Percentiles rank a stretch among this genome's conserved stretches.
Evolutionary conservation across 2,797 vertebrate genomes (phyloP).

Genomic region (Leucoraja ocellata): DNA sequence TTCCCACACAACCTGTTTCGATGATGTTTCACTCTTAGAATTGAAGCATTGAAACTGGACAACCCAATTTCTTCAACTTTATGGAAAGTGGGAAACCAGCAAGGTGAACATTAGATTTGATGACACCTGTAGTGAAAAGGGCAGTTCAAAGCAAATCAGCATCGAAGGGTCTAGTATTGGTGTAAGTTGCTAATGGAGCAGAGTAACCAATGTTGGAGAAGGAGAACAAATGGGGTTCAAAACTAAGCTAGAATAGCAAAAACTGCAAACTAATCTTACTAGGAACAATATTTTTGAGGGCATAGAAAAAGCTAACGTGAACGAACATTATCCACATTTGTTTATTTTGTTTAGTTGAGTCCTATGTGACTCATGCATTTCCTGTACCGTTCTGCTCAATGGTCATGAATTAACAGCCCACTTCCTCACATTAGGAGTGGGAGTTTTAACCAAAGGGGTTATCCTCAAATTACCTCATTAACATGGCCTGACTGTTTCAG

Average conservation of each 20-base stretch:
- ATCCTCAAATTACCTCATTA: background rate
- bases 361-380: background rate
- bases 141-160: background rate
- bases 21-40: background rate
- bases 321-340: background rate
- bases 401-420: background rate
- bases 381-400: background rate
- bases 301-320: background rate
- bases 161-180: background rate
- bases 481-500: background rate
- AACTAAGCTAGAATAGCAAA: background rate
- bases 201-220: background rate
- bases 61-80: background rate
- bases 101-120: background rate
- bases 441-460: constrained; percentile 35
- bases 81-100: background rate
- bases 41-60: background rate
- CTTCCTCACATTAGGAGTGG: background rate
- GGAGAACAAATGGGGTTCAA: background rate
- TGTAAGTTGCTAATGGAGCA: background rate
- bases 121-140: background rate
- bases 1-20: no score
- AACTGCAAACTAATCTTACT: background rate
- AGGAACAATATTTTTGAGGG: background rate
- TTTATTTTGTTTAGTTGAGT: constrained; percentile 13